A percentile compares a stretch with the other conserved stretches of the same genome.
Conservation (phyloP, 2,797 vertebrate genomes). For the Heliangelus exortis region DNA sequence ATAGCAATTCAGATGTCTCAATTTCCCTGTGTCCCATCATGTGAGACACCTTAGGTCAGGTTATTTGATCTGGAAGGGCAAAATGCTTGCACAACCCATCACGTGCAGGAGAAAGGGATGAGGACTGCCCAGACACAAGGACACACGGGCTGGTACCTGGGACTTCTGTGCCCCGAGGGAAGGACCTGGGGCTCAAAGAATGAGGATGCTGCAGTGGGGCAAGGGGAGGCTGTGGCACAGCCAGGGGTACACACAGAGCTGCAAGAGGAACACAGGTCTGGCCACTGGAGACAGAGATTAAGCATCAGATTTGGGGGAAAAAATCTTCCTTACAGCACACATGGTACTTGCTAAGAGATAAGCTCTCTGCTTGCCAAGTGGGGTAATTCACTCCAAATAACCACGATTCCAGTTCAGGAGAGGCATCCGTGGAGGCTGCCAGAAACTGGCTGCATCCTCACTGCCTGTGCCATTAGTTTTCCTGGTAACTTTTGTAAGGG, state of each 20-base stretch:
- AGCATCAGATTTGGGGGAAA: accelerated
- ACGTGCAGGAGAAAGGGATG: not conserved
- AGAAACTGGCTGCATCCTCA: not conserved
- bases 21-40: slow-evolving; percentile 39
- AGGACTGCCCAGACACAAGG: not conserved
- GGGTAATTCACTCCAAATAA: not conserved
- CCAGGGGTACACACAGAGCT: too few species aligned
- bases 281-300: not conserved
- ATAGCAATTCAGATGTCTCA: slow-evolving; percentile 24
- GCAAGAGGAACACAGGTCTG: not conserved
- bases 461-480: not conserved
- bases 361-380: not conserved
- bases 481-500: not conserved
- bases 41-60: slow-evolving; percentile 51
- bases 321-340: accelerated
- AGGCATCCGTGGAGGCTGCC: accelerated
- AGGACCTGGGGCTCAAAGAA: not conserved
- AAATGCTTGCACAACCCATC: not conserved
- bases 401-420: not conserved
- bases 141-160: accelerated
- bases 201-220: not conserved
- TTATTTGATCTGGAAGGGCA: slow-evolving; percentile 55
- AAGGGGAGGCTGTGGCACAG: not conserved
- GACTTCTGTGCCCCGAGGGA: not conserved
- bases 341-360: not conserved